Evolutionary conservation across 2,797 vertebrate species (phyloP), one percentile per base, ranked within the genome.

Genomic region (Acomys russatus): DNA sequence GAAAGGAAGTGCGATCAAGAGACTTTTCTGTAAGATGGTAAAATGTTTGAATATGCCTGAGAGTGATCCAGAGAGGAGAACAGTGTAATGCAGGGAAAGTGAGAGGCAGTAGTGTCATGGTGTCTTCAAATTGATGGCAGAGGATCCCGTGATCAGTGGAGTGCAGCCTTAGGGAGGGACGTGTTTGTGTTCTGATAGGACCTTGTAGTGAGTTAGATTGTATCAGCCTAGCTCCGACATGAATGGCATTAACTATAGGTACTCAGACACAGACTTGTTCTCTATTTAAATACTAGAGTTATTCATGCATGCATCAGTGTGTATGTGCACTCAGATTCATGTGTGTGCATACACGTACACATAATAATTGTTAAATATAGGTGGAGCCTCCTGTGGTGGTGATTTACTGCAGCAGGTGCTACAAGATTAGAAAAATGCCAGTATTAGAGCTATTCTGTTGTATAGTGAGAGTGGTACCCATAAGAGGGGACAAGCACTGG

Each of bases 1-100:
- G 54, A 87, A 94, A 85, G n/a, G 61, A 95, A 86, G 78, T 86
- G 30, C 22, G 77, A 92, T 86, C 56, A 61, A 90, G 38, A 94
- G 70, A 73, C 71, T 92, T 82, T 86, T 71, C 22, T 93, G 8
- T 64, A 78, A 94, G 90, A 54, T 88, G 56, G 30, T 54, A 74
- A 33, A 70, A 91, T 87, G 10, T 80, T 54, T 83, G 17, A 73
- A 23, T 86, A 11, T 94, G 44, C 3, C 51, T 87, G 49, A 95
- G 80, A 90, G 56, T 92, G 12, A 85, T 84, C 23, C 76, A 82
- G 51, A 92, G 38, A 78, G 8, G 63, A 35, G 92, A 64, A 61
- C 66, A 56, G 89, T 85, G 76, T 63, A 71, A 59, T 92, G 38
- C n/a, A 49, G 79, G 77, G 78, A 93, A 95, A 95, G 63, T 49